Base-by-base conservation (phyloP, 2,113 vertebrate species). In the Cephalopterus ornatus region DNA sequence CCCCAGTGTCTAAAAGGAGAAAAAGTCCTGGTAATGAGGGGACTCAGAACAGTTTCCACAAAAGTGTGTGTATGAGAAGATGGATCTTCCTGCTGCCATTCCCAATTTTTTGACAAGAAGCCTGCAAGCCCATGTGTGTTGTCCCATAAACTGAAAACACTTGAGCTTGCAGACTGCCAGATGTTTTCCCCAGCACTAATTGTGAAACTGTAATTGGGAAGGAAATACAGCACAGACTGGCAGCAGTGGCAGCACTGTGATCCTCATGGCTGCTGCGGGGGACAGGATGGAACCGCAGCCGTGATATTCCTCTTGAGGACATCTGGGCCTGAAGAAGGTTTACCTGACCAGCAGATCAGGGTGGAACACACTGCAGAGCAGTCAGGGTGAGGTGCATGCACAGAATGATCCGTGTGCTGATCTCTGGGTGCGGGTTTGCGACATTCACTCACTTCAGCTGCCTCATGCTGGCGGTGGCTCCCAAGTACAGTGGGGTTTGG, bases 361-460 rank as follows among this genome's bases (percentile, higher is more conserved):
- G 65, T 86, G 85, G 61, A 74, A 63, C 55, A 46, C 41, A 39
- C 53, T 88, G 91, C 80, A 81, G 93, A 84, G 91, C 68, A 94
- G 76, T 27, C 55, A 84, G 56, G 75, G 63, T 49, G 88, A 70
- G 72, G 12, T 58, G 76, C 30, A 35, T 77, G 65, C 49, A 76
- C 63, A 83, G 79, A 71, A 33, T 35, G 63, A 77, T 62, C 58
- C 2, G 0, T 0, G 79, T 92, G 91, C 67, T 88, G 46, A 32
- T 77, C 83, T 62, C 92, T 77, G 83, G 17, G 26, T 66, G 55
- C 71, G 88, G 55, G 50, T 86, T 86, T 93, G 83, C 59, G 92
- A 67, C 49, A 24, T 87, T 93, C 86, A 96, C 96, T 97, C 86
- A 97, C 96, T 95, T 96, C 76, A 52, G 84, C 47, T 93, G 89